Base-by-base conservation (phyloP, 2,113 vertebrate species). In the Macrotus californicus region DNA sequence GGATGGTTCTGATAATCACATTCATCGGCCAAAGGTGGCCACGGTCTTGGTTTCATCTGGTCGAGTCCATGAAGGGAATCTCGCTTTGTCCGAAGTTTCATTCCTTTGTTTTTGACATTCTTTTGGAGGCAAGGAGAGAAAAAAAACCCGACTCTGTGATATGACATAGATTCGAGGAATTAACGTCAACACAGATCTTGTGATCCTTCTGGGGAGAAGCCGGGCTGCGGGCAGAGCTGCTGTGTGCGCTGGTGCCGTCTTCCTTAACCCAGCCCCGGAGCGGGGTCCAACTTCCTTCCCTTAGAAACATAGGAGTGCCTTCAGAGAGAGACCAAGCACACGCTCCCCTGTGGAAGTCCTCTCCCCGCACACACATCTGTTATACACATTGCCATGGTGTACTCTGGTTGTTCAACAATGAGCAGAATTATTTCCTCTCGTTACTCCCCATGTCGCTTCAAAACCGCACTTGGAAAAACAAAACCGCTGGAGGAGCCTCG, bases 391-490 rank as follows among this genome's bases (percentile, higher is more conserved):
- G 96, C 86, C 50, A n/a, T 24, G 22, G 52, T 48, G 94, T 67
- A 11, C 76, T 75, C 80, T 9, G 95, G 39, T 89, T 93, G 93
- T 93, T 96, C 93, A 81, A 96, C 97, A 96, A 75, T 48, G 89
- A 85, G 36, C 82, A 67, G 90, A 87, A 90, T 95, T 41, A 95
- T 91, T 97, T 96, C 95, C 89, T 81, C 93, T 96, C 94, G 46
- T 96, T 96, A 77, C 84, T 93, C 69, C 93, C 92, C 96, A 8
- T 69, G 96, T 96, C 1, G 70, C 91, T 91, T 69, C 92, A 24
- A 97, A 97, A 96, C 97, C 93, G 6, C 94, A 93, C 75, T 94
- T 11, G 41, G 97, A 73, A 94, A 94, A 95, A 76, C 26, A 76
- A 96, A 96, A 94, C 96, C 79, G 26, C 86, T 0, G 15, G 73